Conservation (phyloP, 2,888 invertebrate species). For the Rhagophthalmus giganteus region DNA sequence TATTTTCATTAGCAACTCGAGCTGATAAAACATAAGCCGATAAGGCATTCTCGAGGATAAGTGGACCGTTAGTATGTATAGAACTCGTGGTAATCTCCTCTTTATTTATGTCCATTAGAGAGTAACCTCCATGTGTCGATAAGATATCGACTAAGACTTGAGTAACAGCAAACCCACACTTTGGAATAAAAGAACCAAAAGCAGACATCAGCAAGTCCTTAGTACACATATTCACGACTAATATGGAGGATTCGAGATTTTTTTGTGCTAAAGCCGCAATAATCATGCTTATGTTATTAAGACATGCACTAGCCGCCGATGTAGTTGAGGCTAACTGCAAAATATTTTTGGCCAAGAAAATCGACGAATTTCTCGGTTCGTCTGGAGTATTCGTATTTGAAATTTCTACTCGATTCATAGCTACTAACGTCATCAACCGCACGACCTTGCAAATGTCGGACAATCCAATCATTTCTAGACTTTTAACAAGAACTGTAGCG, state of each 20-base stretch:
- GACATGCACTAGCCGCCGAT: conserved; percentile 42
- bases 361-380: conserved; percentile 30
- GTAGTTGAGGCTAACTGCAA: conserved; percentile 39
- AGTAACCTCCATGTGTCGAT: conserved; percentile 55
- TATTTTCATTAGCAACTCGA: conserved; percentile 56
- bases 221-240: conserved; percentile 63
- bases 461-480: conserved; percentile 54
- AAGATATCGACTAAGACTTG: conserved; percentile 64
- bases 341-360: conserved; percentile 44
- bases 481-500: conserved; percentile 46
- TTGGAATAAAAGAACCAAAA: conserved; percentile 47
- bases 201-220: conserved; percentile 58
- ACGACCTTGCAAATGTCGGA: conserved; percentile 63
- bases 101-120: conserved; percentile 49
- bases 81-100: conserved; percentile 41
- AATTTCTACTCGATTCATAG: conserved; percentile 60
- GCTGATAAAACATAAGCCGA: conserved; percentile 63
- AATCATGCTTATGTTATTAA: conserved; percentile 50
- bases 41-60: conserved; percentile 63
- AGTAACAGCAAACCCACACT: conserved; percentile 59
- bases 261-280: conserved; percentile 61
- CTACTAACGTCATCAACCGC: conserved; percentile 63
- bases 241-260: conserved; percentile 59
- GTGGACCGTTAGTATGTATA: conserved; percentile 46
- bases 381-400: conserved; percentile 40